Evolutionary conservation across 2,888 invertebrate genomes (phyloP), one percentile per base, ranked within the genome.

Genomic region (Leptopilina drosophilae): DNA sequence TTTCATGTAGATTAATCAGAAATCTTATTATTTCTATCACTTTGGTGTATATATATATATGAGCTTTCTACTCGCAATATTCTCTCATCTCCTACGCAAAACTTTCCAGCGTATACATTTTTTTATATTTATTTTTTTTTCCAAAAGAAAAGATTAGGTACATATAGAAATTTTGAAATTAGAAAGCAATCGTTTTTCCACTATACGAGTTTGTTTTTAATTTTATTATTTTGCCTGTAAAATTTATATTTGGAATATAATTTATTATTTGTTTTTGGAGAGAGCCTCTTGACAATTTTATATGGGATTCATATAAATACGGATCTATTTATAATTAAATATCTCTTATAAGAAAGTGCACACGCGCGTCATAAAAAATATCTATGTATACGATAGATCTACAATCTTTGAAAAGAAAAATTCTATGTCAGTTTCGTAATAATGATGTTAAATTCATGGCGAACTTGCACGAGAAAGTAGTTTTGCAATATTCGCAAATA

Each of bases 381-480:
- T 33, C 1, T 33, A 20, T 20, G 20, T 20, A 26, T 49, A 42
- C 8, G 56, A 33, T 53, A 53, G 53, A n/a, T 56, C 73, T 62
- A 15, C n/a, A 56, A 73, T 56, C 7, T 15, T 49, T 33, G 33
- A 14, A 20, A 73, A 69, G 20, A 73, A 69, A 53, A 73, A 73
- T 73, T 73, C 73, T 33, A 73, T 73, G 53, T 56, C 73, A 56
- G 33, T 73, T 73, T 73, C 73, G 56, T 73, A 73, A 73, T 73
- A 33, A 11, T 5, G 40, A 56, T 73, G 53, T 56, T 33, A 73
- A 73, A 73, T 73, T 53, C 73, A 73, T 33, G 73, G 14, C 56
- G 14, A 73, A 33, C 73, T 73, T 73, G 73, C 73, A 33, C 56
- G 73, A 73, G 73, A 73, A 73, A 73, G 73, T 73, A 56, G 73